These are phyloP conservation scores for Nothobranchius kuhntae DNA, from an alignment of 2,113 vertebrate species.

Conservation along the genomic window DNA sequence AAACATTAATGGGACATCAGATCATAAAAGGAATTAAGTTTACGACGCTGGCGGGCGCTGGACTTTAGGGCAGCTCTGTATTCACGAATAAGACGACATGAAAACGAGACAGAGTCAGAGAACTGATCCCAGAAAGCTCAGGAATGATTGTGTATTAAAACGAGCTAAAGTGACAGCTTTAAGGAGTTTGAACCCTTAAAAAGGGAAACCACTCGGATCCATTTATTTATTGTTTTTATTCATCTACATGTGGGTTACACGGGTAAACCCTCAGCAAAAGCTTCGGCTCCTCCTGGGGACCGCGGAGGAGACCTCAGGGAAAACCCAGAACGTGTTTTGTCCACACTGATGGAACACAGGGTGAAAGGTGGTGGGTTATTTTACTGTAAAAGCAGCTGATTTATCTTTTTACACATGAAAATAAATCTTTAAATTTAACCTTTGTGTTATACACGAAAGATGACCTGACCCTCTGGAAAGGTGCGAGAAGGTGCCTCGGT, in stretches of 20 bases:
- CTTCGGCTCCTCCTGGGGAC: too few species aligned
- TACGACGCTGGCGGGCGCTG: background rate
- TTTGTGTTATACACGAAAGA: conserved; percentile 12
- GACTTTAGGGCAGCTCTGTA: conserved; percentile 13
- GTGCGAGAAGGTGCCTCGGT: background rate
- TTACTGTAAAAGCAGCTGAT: conserved; percentile 11
- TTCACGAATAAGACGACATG: conserved; percentile 15
- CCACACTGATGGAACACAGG: conserved; percentile 8
- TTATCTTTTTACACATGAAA: background rate
- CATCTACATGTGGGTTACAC: too few species aligned
- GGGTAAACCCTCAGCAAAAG: too few species aligned
- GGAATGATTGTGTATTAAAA: background rate
- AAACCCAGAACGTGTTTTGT: background rate
- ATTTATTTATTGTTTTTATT: too few species aligned
- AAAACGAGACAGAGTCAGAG: background rate
- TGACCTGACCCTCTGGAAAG: background rate
- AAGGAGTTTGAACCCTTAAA: too few species aligned
- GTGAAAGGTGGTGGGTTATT: conserved; percentile 8
- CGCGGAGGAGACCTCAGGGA: too few species aligned
- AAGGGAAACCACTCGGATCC: too few species aligned
- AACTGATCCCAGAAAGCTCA: background rate
- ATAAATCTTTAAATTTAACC: conserved; percentile 5
- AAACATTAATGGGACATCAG: conserved; percentile 15
- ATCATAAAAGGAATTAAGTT: conserved; percentile 14
- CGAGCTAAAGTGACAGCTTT: background rate